Evolutionary conservation across 2,797 vertebrate genomes (phyloP), one percentile per base, ranked within the genome.

Genomic region (Paramormyrops hopkinsi): DNA sequence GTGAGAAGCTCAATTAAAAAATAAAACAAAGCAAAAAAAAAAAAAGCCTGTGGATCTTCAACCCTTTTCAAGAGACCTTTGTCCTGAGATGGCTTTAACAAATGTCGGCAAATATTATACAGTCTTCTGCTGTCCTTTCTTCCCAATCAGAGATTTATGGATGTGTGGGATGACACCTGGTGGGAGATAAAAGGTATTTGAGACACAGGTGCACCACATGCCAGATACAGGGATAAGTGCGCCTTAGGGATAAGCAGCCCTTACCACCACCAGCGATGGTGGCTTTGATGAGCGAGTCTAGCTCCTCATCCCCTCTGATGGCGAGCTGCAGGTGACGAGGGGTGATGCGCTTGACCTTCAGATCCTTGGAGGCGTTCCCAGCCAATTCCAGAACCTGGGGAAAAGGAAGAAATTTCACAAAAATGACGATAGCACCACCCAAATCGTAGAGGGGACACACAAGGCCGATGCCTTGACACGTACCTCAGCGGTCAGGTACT

Each of bases 401-500:
- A 50, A 4, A 25, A 56, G 4, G 12, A 9, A 44, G 19, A 25
- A 9, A 6, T 14, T 29, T 25, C 7, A 62, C 7, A 22, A 59
- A 22, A 59, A 7, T 29, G 22, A 65, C 59, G 25, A 3, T 14
- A 4, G 44, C 41, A 82, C 29, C 41, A 9, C n/a, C 7, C 19
- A 8, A n/a, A 1, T 11, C 14, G 14, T 8, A 33, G 4, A 8
- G 4, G 4, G 17, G 2, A 22, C 8, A 25, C n/a, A 8, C 79
- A n/a, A 44, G 33, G 17, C 37, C 76, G 17, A 48, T 9, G 79
- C n/a, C 41, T 1, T 0, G 17, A 12, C 1, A 62, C 33, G n/a
- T 94, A 98, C 98, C 97, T 99, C 98, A 0, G 98, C 98, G 0
- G 98, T 99, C 89, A 99, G 97, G 92, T 99, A 99, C 48, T 97